Base-by-base conservation (phyloP, 1,140 invertebrate species). In the Megalonaias nervosa region DNA sequence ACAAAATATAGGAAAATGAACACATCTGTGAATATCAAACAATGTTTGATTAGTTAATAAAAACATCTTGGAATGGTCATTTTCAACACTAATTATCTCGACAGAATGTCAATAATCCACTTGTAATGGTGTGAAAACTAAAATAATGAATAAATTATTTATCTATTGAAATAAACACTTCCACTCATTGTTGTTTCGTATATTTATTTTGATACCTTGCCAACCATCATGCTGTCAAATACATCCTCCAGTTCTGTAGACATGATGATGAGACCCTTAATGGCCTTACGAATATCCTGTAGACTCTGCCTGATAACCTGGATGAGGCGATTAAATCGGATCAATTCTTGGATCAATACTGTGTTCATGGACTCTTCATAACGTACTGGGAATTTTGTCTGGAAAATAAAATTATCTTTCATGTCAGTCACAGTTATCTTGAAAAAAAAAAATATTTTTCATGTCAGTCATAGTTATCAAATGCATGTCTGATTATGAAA, bases 321-420 rank as follows among this genome's bases (percentile, higher is more conserved):
- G 55, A 85, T 90, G n/a, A 91, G 78, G 60, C 88, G 91, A 77
- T 91, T 91, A 73, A 90, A 91, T 60, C 91, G 83, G 68, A 91
- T 90, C 75, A 91, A 82, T 71, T 91, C 91, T 78, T 91, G 91
- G 23, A 89, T 78, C 65, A 91, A 78, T 16, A 91, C 91, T 13
- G 91, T 91, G 79, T 91, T 91, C 90, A 91, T 91, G 0, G 90
- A 91, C 78, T 91, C 90, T 73, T 90, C 87, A 75, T 91, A 91
- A 56, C 83, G 79, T 4, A 91, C 88, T 31, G 90, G 89, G 73
- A 88, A 91, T 75, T 90, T 91, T 16, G 60, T 79, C 90, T 90
- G 76, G 23, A 81, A 78, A 55, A 31, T 66, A 59, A 59, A 23
- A 57, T 23, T 67, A 65, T 65, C 21, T 65, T 65, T 21, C 14